These are phyloP conservation scores for Telenomus remus DNA, from an alignment of 1,140 invertebrate species.

Conservation along the genomic window DNA sequence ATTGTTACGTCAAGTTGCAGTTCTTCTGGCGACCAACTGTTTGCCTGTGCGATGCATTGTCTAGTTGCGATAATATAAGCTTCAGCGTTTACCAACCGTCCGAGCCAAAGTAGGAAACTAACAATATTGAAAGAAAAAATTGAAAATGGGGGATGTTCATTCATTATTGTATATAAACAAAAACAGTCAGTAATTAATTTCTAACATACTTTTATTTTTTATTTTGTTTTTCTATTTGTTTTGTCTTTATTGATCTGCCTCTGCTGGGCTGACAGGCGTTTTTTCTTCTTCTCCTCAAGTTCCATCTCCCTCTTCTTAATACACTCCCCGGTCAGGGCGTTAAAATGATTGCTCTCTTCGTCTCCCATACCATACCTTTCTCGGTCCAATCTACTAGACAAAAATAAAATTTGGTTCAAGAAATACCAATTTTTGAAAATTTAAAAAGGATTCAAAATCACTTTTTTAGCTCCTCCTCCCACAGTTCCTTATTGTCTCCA, in stretches of 20 bases:
- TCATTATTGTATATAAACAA: too few relatives aligned
- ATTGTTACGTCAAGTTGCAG: slow-evolving; percentile 90
- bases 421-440: background rate
- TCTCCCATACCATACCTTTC: slow-evolving; percentile 98
- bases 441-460: too few relatives aligned
- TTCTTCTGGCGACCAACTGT: slow-evolving; percentile 96
- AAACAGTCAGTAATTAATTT: too few relatives aligned
- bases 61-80: slow-evolving; percentile 99
- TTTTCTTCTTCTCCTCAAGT: slow-evolving; percentile 90
- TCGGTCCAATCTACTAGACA: slow-evolving; percentile 83
- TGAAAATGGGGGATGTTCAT: too few relatives aligned
- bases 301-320: slow-evolving; percentile 93
- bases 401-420: slow-evolving; percentile 16
- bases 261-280: slow-evolving; percentile 94
- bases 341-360: slow-evolving; percentile 94
- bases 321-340: slow-evolving; percentile 91
- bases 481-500: slow-evolving; percentile 84
- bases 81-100: slow-evolving; percentile 97
- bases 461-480: slow-evolving; percentile 90
- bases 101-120: slow-evolving; percentile 95
- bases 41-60: slow-evolving; percentile 96
- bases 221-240: too few relatives aligned
- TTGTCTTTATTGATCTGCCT: slow-evolving; percentile 98
- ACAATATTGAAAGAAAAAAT: too few relatives aligned
- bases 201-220: too few relatives aligned